A percentile compares a stretch with the other conserved stretches of the same genome.
Conservation (phyloP, 2,888 invertebrate species). For the Spodoptera littoralis region DNA sequence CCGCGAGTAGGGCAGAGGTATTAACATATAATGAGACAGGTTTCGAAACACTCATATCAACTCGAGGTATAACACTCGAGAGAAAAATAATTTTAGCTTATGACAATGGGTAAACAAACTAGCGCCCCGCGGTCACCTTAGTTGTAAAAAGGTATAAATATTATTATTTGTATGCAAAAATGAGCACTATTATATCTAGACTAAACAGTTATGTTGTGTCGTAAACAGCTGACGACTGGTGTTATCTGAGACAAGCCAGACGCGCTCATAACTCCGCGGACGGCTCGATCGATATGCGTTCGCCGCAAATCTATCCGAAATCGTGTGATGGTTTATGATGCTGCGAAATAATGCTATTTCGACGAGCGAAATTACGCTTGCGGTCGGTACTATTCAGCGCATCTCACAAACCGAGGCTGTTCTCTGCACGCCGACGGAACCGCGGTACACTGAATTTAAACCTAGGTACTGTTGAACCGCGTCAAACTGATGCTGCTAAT, state of each 20-base stretch:
- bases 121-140: conserved; percentile 15
- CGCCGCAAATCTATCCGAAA: conserved; percentile 67
- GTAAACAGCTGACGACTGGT: conserved; percentile 65
- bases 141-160: conserved; percentile 20
- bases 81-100: conserved; percentile 53
- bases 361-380: conserved; percentile 58
- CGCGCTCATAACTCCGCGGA: conserved; percentile 61
- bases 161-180: conserved; percentile 52
- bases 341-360: conserved; percentile 64
- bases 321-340: conserved; percentile 67
- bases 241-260: conserved; percentile 69
- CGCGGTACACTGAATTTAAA: conserved; percentile 16
- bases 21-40: conserved; percentile 48
- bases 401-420: conserved; percentile 46
- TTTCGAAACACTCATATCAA: conserved; percentile 42
- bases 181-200: conserved; percentile 35
- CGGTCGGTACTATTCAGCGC: conserved; percentile 45
- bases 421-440: conserved; percentile 24
- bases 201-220: conserved; percentile 53
- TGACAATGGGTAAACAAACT: conserved; percentile 34
- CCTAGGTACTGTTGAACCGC: conserved; percentile 31
- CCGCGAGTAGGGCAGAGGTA: conserved; percentile 21
- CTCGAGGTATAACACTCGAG: conserved; percentile 32
- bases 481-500: conserved; percentile 15
- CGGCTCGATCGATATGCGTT: conserved; percentile 62